Evolutionary conservation across 2,888 invertebrate species (phyloP).

Genomic region (Habrosyne pyritoides): DNA sequence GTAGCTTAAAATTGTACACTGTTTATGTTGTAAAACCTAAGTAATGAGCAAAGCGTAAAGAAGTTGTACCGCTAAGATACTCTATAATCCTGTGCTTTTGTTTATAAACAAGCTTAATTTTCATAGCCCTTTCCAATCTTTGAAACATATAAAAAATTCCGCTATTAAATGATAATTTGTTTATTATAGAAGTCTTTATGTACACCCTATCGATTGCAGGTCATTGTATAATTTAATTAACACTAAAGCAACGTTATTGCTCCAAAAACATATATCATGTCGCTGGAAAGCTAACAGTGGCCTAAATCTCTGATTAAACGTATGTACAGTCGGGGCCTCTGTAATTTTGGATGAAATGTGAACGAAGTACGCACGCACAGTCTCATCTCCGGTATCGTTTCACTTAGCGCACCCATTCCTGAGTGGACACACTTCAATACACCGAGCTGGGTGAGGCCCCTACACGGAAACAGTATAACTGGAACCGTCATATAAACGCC

Average conservation of each 20-base stretch:
- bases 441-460: conserved; percentile 35
- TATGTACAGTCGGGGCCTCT: conserved; percentile 22
- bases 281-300: conserved; percentile 10
- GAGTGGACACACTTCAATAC: conserved; percentile 60
- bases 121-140: too few species aligned
- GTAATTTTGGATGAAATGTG: conserved; percentile 49
- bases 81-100: too few species aligned
- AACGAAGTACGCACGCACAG: conserved; percentile 45
- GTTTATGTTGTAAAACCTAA: too few species aligned
- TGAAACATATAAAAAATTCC: too few species aligned
- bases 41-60: background rate
- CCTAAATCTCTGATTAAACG: conserved; percentile 14
- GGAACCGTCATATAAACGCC: conserved; percentile 27
- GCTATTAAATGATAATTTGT: too few species aligned
- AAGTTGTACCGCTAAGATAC: too few species aligned
- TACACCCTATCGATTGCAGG: background rate
- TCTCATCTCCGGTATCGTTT: conserved; percentile 72
- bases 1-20: too few species aligned
- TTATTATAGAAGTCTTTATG: background rate
- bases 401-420: conserved; percentile 60
- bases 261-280: background rate
- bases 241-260: background rate
- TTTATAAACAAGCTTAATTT: too few species aligned
- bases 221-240: background rate
- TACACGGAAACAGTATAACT: conserved; percentile 34